These are phyloP conservation scores for Calypte anna DNA, from an alignment of 2,113 vertebrate species.

Conservation along the genomic window DNA sequence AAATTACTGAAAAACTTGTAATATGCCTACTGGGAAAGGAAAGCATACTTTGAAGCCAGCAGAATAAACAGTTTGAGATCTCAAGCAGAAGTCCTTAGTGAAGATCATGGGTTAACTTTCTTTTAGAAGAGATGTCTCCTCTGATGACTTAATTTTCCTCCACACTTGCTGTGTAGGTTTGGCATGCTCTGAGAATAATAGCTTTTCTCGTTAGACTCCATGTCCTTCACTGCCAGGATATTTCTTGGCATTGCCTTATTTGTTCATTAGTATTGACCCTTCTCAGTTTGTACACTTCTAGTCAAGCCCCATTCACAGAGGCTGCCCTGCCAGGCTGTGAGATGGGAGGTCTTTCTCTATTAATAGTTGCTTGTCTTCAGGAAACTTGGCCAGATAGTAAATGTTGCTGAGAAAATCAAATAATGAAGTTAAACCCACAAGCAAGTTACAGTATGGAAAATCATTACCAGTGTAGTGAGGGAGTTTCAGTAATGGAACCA, in stretches of 20 bases:
- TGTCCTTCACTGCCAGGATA: conserved; percentile 39
- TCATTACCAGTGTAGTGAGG: neutral
- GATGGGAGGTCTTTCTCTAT: neutral
- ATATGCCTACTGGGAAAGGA: neutral
- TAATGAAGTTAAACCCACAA: neutral
- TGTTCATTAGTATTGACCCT: conserved; percentile 50
- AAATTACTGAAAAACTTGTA: neutral
- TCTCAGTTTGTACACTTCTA: neutral
- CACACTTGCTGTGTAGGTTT: conserved; percentile 29
- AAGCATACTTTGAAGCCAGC: neutral
- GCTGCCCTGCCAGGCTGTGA: neutral
- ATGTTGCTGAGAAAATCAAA: neutral
- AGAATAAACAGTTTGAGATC: neutral
- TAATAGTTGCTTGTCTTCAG: conserved; percentile 9
- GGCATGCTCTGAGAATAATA: conserved; percentile 40
- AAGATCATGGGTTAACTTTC: conserved; percentile 20
- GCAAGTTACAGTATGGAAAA: neutral
- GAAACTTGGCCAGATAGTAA: neutral
- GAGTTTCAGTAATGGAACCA: neutral
- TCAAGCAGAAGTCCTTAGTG: neutral
- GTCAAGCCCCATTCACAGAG: neutral
- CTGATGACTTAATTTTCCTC: conserved; percentile 47
- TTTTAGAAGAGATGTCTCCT: conserved; percentile 38
- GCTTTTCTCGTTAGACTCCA: conserved; percentile 47
- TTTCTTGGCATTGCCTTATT: conserved; percentile 63